Conservation (phyloP, 2,797 vertebrate species). For the Premnoplex brunnescens region DNA sequence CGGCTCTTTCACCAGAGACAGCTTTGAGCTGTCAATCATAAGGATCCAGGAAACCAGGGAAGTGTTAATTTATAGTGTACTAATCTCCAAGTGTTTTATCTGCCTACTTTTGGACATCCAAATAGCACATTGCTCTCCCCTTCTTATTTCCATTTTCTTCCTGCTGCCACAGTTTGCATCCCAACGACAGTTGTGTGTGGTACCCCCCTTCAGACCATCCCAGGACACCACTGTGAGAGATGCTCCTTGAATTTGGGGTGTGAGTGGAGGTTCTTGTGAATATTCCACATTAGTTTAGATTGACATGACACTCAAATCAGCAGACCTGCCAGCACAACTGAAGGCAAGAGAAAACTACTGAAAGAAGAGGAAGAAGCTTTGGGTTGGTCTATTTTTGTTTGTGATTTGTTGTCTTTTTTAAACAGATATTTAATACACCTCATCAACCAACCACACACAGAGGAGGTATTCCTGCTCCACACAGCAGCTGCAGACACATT, state of each 20-base stretch:
- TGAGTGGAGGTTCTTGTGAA: neutral
- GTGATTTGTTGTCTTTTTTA: neutral
- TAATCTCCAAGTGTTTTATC: neutral
- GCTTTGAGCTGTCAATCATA: neutral
- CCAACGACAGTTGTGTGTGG: neutral
- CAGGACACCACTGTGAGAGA: neutral
- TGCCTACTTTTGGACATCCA: neutral
- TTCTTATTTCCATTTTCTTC: neutral
- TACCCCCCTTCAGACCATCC: neutral
- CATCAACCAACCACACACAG: neutral
- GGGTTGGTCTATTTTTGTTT: neutral
- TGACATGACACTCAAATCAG: neutral
- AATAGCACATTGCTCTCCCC: neutral
- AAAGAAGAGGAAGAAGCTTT: neutral
- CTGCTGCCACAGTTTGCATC: neutral
- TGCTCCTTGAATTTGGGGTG: neutral
- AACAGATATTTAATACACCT: neutral
- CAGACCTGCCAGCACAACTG: neutral
- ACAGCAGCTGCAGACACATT: rapidly evolving
- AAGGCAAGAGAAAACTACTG: neutral
- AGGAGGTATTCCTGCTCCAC: neutral
- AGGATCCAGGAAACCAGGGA: neutral
- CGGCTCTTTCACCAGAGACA: neutral
- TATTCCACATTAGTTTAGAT: neutral
- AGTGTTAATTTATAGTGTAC: neutral